phyloP scores from a whole-genome alignment of 2,888 invertebrate species.

The Rotaria magnacalcarata region DNA sequence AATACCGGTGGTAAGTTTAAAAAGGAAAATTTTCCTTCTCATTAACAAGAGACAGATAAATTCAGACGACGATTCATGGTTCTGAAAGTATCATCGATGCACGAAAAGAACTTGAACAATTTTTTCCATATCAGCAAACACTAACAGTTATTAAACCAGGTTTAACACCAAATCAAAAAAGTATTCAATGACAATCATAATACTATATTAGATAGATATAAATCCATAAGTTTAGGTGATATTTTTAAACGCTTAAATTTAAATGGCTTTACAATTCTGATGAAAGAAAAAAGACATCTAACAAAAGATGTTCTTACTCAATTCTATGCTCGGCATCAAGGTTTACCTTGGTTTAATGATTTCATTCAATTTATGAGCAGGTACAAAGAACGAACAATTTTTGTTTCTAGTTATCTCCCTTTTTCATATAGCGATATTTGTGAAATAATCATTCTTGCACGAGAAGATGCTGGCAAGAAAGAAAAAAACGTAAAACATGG shows the following conservation, averaged over 20 bases:
- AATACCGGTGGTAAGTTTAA: neutral
- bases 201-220: too few species aligned
- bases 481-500: too few species aligned
- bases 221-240: conserved; percentile 34
- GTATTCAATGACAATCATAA: neutral
- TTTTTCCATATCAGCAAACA: conserved; percentile 59
- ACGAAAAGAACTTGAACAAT: conserved; percentile 53
- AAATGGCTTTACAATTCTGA: conserved; percentile 39
- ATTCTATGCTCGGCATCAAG: conserved; percentile 37
- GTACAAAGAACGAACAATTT: neutral
- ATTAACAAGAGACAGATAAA: neutral
- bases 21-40: neutral
- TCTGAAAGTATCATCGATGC: conserved; percentile 13
- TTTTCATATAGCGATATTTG: conserved; percentile 52
- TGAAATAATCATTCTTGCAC: conserved; percentile 55
- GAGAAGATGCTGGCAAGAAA: conserved; percentile 51
- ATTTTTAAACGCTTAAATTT: conserved; percentile 40
- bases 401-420: too few species aligned
- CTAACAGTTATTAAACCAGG: conserved; percentile 52
- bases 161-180: conserved; percentile 39
- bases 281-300: conserved; percentile 46
- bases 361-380: conserved; percentile 43
- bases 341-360: conserved; percentile 41
- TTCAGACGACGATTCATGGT: conserved; percentile 1
- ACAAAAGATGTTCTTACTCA: conserved; percentile 55